Evolutionary conservation across 2,113 vertebrate genomes (phyloP), one percentile per base, ranked within the genome.

Genomic region (Phylloscopus trochilus): DNA sequence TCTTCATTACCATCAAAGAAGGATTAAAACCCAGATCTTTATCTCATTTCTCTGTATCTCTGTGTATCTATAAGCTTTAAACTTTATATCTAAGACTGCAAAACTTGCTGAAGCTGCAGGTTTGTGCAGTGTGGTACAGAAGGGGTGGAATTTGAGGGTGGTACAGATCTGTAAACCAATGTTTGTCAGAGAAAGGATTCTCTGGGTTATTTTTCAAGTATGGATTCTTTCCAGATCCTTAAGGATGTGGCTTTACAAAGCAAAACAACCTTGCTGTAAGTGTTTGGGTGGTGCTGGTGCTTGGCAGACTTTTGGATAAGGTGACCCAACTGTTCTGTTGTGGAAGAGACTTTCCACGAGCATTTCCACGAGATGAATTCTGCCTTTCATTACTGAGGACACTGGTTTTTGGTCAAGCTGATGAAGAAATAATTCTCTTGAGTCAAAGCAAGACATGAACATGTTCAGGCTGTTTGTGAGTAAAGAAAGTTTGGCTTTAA

Each of bases 1-100:
- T 82, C 95, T 87, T 75, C 77, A 81, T 67, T 89, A 59, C 86
- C 94, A 63, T 91, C 93, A 56, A 95, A 93, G 89, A 86, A 46
- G 30, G 47, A 89, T 75, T 75, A 81, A 79, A 95, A n/a, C 8
- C 18, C 23, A 80, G 41, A 7, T 55, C 6, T 33, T 39, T 47
- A 49, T 33, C 60, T 83, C 1, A 31, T 49, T 44, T 56, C 39
- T 55, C 33, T 62, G 35, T 86, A 31, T 59, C 37, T 56, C 21
- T 68, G 22, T 46, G 31, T 60, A 62, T 67, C 47, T 72, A 26
- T 63, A 70, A 72, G 39, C 22, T 74, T 60, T 78, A 64, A 88
- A 82, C 33, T 12, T 37, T 82, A 5, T 60, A 23, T 64, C 22
- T 24, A 72, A 58, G 41, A 43, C 31, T 24, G 1, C 26, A 41